These are phyloP conservation scores for Strix uralensis DNA, from an alignment of 2,113 vertebrate species.

Conservation along the genomic window DNA sequence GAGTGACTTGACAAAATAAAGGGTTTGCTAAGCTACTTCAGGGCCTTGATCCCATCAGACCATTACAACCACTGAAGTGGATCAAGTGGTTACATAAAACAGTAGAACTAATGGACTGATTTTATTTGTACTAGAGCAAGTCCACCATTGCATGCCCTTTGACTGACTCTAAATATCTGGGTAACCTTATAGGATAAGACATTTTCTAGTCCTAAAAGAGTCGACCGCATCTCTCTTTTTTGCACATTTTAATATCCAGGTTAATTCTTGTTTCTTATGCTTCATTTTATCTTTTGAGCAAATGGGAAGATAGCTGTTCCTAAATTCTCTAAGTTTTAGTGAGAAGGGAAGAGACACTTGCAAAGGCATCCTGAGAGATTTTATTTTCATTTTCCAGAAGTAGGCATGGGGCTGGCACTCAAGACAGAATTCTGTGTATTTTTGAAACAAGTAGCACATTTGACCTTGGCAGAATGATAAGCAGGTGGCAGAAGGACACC, in stretches of 20 bases:
- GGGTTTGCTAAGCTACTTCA: not conserved
- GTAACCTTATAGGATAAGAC: not conserved
- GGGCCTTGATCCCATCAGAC: not conserved
- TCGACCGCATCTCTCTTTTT: not conserved
- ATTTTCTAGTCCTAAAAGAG: not conserved
- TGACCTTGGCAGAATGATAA: not conserved
- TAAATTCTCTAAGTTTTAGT: not conserved
- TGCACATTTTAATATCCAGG: not conserved
- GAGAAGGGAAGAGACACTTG: not conserved
- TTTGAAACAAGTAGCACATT: not conserved
- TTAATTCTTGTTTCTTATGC: not conserved
- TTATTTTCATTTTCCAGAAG: not conserved
- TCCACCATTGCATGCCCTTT: not conserved
- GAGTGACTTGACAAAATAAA: not conserved
- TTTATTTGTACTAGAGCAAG: not conserved
- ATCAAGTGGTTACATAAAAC: not conserved
- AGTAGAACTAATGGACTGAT: not conserved
- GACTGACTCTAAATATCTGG: not conserved
- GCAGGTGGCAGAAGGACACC: not conserved
- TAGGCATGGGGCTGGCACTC: not conserved
- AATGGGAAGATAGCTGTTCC: not conserved
- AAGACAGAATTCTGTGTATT: not conserved
- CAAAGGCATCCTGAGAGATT: not conserved
- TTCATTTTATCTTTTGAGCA: not conserved
- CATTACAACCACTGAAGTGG: not conserved